Conservation (phyloP, 2,888 invertebrate genomes). For the Theodoxus fluviatilis region DNA sequence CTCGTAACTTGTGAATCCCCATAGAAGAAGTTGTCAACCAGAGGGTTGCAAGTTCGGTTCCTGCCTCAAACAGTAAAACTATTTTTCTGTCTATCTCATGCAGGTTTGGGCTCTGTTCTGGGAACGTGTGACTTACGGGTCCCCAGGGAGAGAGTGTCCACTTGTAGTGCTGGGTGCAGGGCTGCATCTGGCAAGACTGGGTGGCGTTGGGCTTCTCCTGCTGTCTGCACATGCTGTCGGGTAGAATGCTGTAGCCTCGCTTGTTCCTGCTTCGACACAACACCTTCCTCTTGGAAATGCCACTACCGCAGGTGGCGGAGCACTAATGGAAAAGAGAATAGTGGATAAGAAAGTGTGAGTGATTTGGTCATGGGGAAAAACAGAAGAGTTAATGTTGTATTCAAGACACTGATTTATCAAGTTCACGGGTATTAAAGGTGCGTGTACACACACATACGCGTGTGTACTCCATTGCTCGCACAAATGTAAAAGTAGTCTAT, state of each 20-base stretch:
- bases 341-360: neutral
- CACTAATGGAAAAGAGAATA: conserved; percentile 61
- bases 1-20: no score
- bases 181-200: conserved; percentile 29
- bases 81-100: neutral
- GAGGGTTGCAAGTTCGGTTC: no score
- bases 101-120: neutral
- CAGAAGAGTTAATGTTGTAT: neutral
- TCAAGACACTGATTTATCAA: neutral
- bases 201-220: conserved; percentile 33
- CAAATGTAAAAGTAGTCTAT: no score
- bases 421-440: no score
- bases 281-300: conserved; percentile 71
- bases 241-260: conserved; percentile 30
- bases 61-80: no score
- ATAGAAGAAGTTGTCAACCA: no score
- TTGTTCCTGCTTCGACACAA: conserved; percentile 66
- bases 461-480: no score
- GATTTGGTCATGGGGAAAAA: neutral
- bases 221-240: conserved; percentile 36
- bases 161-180: conserved; percentile 41
- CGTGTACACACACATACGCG: no score
- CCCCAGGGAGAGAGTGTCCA: conserved; percentile 50
- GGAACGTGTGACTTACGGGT: conserved; percentile 38
- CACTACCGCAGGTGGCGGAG: conserved; percentile 73